These are phyloP conservation scores for Morus bassanus DNA, from an alignment of 2,797 vertebrate genomes.

Conservation along the genomic window DNA sequence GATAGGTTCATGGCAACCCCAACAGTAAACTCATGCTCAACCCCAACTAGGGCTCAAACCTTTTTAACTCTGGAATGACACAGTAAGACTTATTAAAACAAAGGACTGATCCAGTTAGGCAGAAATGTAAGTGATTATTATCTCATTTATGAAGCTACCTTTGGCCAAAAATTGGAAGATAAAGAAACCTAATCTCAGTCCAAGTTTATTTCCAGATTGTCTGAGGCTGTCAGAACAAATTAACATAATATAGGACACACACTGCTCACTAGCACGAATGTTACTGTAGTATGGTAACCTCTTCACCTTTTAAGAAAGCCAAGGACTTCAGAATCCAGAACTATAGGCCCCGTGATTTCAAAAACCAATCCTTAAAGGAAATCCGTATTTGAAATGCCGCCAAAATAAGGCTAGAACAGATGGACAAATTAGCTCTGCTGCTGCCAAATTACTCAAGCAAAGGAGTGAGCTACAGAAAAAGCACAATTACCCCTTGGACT, in stretches of 20 bases:
- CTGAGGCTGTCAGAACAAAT: background rate
- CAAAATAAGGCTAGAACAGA: background rate
- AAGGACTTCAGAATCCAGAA: slow-evolving; percentile 24
- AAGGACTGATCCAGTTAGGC: background rate
- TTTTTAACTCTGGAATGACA: background rate
- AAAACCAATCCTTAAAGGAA: background rate
- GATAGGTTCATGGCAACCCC: background rate
- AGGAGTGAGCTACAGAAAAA: background rate
- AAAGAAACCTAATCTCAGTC: background rate
- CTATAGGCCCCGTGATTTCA: background rate
- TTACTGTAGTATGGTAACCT: background rate
- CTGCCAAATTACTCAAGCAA: background rate
- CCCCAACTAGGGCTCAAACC: background rate
- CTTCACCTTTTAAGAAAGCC: background rate
- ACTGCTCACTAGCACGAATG: background rate
- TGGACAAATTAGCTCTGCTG: background rate
- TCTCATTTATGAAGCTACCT: background rate
- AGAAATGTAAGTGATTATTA: background rate
- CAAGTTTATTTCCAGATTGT: background rate
- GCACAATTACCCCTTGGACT: background rate
- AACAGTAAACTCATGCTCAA: background rate
- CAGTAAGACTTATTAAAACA: background rate
- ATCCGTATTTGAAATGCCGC: background rate
- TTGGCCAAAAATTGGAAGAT: background rate
- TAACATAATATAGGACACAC: background rate